Evolutionary conservation across 1,140 invertebrate species (phyloP).

Genomic region (Bombus sylvicola): DNA sequence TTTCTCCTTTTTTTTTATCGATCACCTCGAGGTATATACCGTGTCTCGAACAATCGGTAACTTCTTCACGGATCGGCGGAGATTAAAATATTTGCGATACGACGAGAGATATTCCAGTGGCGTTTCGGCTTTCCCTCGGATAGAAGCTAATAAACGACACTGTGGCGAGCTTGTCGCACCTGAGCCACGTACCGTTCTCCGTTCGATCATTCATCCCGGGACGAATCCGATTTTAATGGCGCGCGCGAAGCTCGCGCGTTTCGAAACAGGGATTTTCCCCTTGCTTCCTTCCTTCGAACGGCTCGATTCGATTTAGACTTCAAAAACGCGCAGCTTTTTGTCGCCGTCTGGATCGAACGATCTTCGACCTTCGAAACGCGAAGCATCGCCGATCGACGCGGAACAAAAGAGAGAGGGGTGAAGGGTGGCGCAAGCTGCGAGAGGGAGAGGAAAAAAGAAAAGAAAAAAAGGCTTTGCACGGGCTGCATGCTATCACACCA

Average conservation of each 20-base stretch:
- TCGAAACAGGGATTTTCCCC: not conserved
- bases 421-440: not conserved
- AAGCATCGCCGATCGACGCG: slow-evolving; percentile 6
- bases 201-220: not conserved
- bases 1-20: slow-evolving; percentile 35
- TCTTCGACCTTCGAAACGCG: not conserved
- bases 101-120: not conserved
- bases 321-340: slow-evolving; percentile 16
- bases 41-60: not conserved
- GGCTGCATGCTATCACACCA: slow-evolving; percentile 49
- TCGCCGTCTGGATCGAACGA: slow-evolving; percentile 17
- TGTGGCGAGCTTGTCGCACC: not conserved
- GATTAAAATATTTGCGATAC: slow-evolving; percentile 34
- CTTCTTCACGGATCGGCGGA: slow-evolving; percentile 33
- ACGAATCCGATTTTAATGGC: slow-evolving; percentile 21
- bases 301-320: slow-evolving; percentile 16
- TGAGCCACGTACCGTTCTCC: not conserved
- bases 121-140: slow-evolving; percentile 1
- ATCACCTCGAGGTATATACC: slow-evolving; percentile 9
- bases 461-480: slow-evolving; percentile 33
- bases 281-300: not conserved
- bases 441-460: not conserved
- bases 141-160: no score
- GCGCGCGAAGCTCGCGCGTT: not conserved
- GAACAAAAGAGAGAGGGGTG: slow-evolving; percentile 36